Evolutionary conservation across 1,140 invertebrate species (phyloP), one percentile per base, ranked within the genome.

Genomic region (Drosophila bipectinata): DNA sequence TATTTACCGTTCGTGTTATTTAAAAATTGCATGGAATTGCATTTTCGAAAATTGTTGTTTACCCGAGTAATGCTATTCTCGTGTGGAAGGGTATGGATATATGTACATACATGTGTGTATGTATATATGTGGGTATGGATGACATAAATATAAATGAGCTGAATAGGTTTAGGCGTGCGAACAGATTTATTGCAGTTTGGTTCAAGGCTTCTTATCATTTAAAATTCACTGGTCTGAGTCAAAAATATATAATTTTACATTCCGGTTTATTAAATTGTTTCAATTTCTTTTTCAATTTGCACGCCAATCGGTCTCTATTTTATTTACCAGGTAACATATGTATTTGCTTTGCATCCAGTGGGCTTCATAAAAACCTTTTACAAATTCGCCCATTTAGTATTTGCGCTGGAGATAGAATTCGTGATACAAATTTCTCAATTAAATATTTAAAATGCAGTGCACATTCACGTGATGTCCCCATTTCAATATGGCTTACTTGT

Each of bases 1-100:
- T 82, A 77, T 82, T 82, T 82, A 49, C 79, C 69, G 69, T 82
- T 82, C 79, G 79, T 82, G 79, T 75, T 82, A 77, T 82, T 74
- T 58, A 74, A 57, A 68, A 82, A 82, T 77, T 64, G 73, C 78
- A 73, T 68, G 72, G 60, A 63, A 74, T 68, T 72, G 44, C 64
- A 79, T 66, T 80, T 79, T 75, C 34, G 49, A 69, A 64, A 67
- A 80, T 79, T 71, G 59, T 47, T 71, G 32, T 60, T 44, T 18
- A 60, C 51, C 68, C 26, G 26, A 28, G 26, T 58, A 67, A 60
- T 66, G 47, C 47, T 15, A 58, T 52, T 57, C 30, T n/a, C 54
- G 4, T 18, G n/a, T 45, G 58, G 45, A 21, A 34, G 45, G 18
- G 15, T 14, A 72, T 54, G 39, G 14, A 44, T 41, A 41, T 37